These are phyloP conservation scores for Diplodus puntazzo DNA, from an alignment of 2,797 vertebrate genomes.

Conservation along the genomic window DNA sequence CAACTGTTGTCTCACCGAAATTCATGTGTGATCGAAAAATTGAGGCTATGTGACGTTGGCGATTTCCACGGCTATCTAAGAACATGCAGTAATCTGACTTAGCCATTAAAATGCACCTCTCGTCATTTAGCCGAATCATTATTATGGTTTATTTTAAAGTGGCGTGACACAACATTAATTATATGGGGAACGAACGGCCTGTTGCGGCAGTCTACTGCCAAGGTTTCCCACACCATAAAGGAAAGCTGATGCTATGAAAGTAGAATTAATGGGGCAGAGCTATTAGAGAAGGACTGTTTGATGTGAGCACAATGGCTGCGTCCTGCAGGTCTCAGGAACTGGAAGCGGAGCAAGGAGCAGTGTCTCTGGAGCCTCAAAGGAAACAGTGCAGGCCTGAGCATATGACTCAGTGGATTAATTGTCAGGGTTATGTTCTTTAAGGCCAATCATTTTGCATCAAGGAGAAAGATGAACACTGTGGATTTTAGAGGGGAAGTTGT, in stretches of 20 bases:
- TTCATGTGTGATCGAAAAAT: not conserved
- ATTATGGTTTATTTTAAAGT: conserved; percentile 41
- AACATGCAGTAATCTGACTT: not conserved
- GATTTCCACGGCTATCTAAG: not conserved
- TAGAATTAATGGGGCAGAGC: conserved; percentile 37
- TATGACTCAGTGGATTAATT: too few relatives aligned
- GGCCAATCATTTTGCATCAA: too few relatives aligned
- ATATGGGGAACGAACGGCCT: conserved; percentile 26
- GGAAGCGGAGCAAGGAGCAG: not conserved
- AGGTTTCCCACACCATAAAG: conserved; percentile 24
- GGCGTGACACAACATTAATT: conserved; percentile 46
- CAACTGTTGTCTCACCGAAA: not conserved
- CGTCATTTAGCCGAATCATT: conserved; percentile 40
- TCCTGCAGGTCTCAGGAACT: conserved; percentile 37
- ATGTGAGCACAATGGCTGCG: conserved; percentile 17
- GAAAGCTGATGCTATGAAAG: conserved; percentile 32
- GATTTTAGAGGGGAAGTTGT: not conserved
- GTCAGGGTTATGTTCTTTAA: not conserved
- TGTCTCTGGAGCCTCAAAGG: not conserved
- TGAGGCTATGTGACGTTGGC: not conserved
- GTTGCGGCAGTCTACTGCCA: conserved; percentile 17
- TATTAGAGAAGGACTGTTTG: conserved; percentile 13
- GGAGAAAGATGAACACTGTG: not conserved
- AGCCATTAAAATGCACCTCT: not conserved
- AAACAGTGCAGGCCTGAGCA: not conserved